Percentiles rank a stretch among this genome's conserved stretches.
Conservation (phyloP, 2,797 vertebrate genomes). For the Mormyrus hasselquistii region DNA sequence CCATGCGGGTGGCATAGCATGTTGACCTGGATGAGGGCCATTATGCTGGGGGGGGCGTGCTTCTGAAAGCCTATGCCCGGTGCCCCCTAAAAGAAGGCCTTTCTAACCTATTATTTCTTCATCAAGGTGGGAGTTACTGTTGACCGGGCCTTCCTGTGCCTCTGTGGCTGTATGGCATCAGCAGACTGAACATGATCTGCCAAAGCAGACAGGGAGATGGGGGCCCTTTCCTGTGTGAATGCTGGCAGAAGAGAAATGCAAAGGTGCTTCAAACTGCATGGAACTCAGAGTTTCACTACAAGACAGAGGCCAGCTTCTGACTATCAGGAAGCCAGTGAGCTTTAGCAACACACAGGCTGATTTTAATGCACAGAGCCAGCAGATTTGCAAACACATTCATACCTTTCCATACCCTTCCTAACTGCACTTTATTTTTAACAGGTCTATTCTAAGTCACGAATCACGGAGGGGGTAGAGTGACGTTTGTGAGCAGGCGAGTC, state of each 20-base stretch:
- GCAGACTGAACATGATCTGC: too few relatives aligned
- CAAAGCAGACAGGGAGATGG: background rate
- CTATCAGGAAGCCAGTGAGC: background rate
- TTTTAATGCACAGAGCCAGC: background rate
- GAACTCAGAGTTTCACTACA: background rate
- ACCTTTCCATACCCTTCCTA: background rate
- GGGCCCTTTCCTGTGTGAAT: background rate
- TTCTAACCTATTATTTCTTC: background rate
- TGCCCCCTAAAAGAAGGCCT: background rate
- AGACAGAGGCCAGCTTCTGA: background rate
- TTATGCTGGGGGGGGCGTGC: background rate
- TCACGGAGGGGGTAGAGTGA: background rate
- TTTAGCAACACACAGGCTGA: background rate
- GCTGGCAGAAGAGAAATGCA: background rate
- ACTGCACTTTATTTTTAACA: background rate
- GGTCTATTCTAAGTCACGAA: background rate
- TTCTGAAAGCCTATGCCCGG: background rate
- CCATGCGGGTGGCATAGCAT: slow-evolving; percentile 42
- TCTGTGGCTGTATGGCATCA: background rate
- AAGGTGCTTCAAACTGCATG: background rate
- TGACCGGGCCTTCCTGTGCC: background rate
- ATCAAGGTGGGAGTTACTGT: background rate
- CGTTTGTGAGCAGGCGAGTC: background rate
- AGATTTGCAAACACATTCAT: background rate
- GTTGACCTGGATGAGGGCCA: background rate